Evolutionary conservation across 2,113 vertebrate species (phyloP), one percentile per base, ranked within the genome.

Genomic region (Malurus melanocephalus): DNA sequence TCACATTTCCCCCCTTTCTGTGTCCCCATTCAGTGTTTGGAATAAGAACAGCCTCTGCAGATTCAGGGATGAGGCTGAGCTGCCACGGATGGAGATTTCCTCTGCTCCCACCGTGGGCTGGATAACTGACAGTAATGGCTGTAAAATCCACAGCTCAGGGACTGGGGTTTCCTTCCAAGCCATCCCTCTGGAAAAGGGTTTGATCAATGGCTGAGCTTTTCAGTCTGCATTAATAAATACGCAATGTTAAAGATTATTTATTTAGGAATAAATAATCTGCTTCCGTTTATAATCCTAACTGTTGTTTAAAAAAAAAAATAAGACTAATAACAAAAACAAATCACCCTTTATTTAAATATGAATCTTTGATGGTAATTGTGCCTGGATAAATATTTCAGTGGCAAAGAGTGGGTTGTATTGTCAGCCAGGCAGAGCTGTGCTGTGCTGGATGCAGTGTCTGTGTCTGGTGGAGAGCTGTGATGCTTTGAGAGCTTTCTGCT

Each of bases 91-190:
- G 72, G 30, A 73, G 62, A 26, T 74, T 64, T 84, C 35, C 87
- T 61, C 56, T 75, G 80, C 65, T 80, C 62, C 83, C 90, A 38
- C 92, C 42, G 53, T 68, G 53, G 86, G 83, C 24, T 57, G 66
- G 49, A 18, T 87, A 88, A 93, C 60, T 91, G 95, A 93, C 87
- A 88, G 92, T 85, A 93, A 93, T 82, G 89, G 73, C 80, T 95
- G 72, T 53, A 87, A 81, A 91, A 94, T 80, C 33, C 61, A 71
- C 13, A 64, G 75, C 93, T 93, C 55, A n/a, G 88, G 49, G 65
- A 55, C 49, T 57, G 32, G 6, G 4, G 15, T 28, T 6, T 32
- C 33, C 52, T 82, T 55, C 28, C 30, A 51, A 38, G 35, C 45
- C 52, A 38, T 88, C 59, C 11, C 48, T 85, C 83, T 82, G 72